Percentiles rank a stretch among this genome's conserved stretches.
Evolutionary conservation across 2,113 vertebrate genomes (phyloP).

Genomic region (Hipposideros armiger): DNA sequence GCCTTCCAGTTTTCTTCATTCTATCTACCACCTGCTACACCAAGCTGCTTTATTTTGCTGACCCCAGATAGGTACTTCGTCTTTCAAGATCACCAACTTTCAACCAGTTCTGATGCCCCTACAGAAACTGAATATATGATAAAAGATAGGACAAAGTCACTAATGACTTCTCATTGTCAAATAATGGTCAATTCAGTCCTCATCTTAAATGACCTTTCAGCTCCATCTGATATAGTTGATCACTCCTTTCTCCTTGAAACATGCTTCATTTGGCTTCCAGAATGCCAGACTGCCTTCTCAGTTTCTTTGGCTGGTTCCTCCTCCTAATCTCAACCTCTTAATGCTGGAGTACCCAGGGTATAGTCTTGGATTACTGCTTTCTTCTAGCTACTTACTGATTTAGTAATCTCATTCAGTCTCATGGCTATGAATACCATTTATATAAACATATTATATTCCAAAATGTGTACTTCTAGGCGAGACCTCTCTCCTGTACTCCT

Average conservation of each 20-base stretch:
- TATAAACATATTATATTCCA: neutral
- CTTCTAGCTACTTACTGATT: neutral
- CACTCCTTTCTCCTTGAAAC: neutral
- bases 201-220: neutral
- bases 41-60: neutral
- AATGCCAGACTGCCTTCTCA: neutral
- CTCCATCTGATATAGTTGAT: neutral
- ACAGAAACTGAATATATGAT: neutral
- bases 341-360: neutral
- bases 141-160: neutral
- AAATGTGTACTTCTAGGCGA: neutral
- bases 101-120: neutral
- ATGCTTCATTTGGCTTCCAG: neutral
- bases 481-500: neutral
- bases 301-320: neutral
- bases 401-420: neutral
- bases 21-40: neutral
- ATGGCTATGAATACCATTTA: neutral
- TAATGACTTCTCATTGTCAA: neutral
- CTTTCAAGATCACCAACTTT: neutral
- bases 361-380: neutral
- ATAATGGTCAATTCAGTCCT: neutral
- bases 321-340: neutral
- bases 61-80: neutral
- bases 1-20: neutral